Conservation (phyloP, 1,140 invertebrate species). For the Microplitis mediator region DNA sequence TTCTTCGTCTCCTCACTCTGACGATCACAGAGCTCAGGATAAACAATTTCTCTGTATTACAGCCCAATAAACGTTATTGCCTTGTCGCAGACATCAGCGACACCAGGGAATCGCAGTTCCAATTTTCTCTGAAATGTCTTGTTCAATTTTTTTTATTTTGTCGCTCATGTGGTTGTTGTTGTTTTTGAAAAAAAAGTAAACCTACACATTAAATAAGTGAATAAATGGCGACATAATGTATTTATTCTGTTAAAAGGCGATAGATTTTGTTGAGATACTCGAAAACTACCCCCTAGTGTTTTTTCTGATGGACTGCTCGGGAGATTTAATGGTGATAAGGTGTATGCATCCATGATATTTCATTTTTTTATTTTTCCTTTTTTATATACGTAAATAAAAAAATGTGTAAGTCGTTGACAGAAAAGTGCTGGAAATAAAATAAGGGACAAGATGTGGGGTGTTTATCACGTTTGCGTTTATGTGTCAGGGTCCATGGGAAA, state of each 20-base stretch:
- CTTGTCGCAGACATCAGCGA: no score
- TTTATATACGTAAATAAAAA: conserved; percentile 19
- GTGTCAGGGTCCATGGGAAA: conserved; percentile 42
- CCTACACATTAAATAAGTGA: no score
- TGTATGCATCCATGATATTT: conserved; percentile 32
- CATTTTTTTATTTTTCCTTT: conserved; percentile 19
- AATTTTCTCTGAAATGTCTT: not conserved
- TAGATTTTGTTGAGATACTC: conserved; percentile 26
- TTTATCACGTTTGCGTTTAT: conserved; percentile 56
- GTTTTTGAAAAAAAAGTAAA: not conserved
- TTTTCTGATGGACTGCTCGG: not conserved
- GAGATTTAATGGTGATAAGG: conserved; percentile 33
- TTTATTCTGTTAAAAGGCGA: conserved; percentile 54
- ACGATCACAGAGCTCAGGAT: not conserved
- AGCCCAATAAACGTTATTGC: conserved; percentile 11
- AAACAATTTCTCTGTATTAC: not conserved
- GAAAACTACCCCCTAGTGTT: conserved; percentile 10
- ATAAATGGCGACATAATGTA: conserved; percentile 23
- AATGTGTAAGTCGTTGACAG: not conserved
- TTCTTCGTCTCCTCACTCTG: no score
- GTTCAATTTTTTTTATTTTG: not conserved
- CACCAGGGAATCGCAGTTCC: no score
- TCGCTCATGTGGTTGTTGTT: not conserved
- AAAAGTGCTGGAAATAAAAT: conserved; percentile 1
- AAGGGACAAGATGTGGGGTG: conserved; percentile 24